phyloP scores from a whole-genome alignment of 2,888 invertebrate species.

The Stratiomys singularior region DNA sequence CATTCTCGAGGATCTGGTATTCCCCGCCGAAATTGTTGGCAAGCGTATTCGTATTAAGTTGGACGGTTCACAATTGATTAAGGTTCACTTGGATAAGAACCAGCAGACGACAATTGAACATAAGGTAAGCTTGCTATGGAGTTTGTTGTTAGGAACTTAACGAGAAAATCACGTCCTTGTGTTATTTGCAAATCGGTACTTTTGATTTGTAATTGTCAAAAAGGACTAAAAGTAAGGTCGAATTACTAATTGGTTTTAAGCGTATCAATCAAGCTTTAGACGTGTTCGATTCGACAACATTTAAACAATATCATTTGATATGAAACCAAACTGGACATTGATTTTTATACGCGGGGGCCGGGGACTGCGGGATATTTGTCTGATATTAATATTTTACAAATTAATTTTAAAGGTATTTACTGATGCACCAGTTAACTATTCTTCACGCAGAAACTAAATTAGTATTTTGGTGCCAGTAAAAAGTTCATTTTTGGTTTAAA shows the following conservation, averaged over 20 bases:
- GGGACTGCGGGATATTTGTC: no score
- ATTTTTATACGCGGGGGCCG: no score
- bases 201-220: constrained; percentile 61
- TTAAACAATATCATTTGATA: neutral
- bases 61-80: constrained; percentile 95
- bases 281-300: constrained; percentile 49
- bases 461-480: no score
- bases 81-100: constrained; percentile 97
- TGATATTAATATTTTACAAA: no score
- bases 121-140: constrained; percentile 76
- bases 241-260: constrained; percentile 57
- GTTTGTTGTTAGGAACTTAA: neutral
- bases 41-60: constrained; percentile 96
- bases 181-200: constrained; percentile 59
- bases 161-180: constrained; percentile 58
- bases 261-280: neutral
- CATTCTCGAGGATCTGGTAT: constrained; percentile 96
- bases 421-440: no score
- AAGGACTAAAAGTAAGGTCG: constrained; percentile 59
- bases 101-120: constrained; percentile 99
- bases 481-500: no score
- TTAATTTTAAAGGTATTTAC: no score
- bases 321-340: no score
- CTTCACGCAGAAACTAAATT: no score
- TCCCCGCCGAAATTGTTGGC: constrained; percentile 99